Evolutionary conservation across 2,113 vertebrate genomes (phyloP), one percentile per base, ranked within the genome.

Genomic region (Uropsilus gracilis): DNA sequence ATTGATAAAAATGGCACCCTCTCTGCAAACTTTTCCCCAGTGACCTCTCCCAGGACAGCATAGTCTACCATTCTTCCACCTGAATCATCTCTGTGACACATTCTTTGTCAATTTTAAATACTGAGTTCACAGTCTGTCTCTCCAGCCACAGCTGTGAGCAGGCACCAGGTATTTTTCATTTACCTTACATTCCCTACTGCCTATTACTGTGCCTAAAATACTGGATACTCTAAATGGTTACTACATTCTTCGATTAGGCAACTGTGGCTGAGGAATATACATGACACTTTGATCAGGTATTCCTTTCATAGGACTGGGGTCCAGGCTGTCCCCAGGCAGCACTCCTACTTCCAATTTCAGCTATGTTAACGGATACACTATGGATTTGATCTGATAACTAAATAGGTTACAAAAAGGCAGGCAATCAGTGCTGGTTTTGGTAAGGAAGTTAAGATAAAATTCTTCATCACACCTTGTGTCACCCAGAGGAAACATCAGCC

Each of bases 381-480:
- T 63, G 85, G 78, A 85, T 86, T 64, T 53, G 88, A 81, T 59
- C 75, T 81, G 86, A 94, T 86, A 30, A 97, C 96, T 72, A 78
- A 94, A 85, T 95, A 97, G 92, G 90, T 93, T 92, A 89, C 95
- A 92, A 82, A 69, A 90, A 91, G 93, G 85, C 87, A 85, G 92
- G 89, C 55, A 57, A 75, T 88, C 0, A 0, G 61, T 28, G 39
- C 95, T 69, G 96, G 91, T 93, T 83, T 57, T 73, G 95, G 81
- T 76, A 83, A 94, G 97, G 97, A 96, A 98, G 97, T 86, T 84
- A 94, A 96, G 97, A 98, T 93, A 97, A 95, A 96, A 98, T 97
- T 98, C 97, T 96, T 98, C 72, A 5, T 98, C 98, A 97, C 98
- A 98, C 97, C 96, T 97, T 97, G 92, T 95, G 95, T 97, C 97